These are phyloP conservation scores for Pristionchus entomophagus DNA, from an alignment of 2,888 invertebrate genomes.

Conservation along the genomic window DNA sequence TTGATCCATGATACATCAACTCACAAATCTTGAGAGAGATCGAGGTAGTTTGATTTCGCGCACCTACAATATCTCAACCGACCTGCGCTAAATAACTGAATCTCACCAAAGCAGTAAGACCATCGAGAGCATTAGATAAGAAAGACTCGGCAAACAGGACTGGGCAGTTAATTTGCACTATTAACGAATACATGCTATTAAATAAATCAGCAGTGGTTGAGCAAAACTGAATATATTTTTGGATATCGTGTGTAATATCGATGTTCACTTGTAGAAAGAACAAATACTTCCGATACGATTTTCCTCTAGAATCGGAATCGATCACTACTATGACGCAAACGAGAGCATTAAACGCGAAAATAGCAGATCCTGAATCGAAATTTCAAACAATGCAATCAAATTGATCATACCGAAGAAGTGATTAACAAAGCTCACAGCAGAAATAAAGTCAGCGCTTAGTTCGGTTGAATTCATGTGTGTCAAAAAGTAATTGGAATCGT, in stretches of 20 bases:
- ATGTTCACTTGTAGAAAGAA: not conserved
- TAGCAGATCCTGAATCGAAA: not conserved
- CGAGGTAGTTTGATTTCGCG: no score
- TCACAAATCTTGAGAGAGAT: no score
- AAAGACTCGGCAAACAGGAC: not conserved
- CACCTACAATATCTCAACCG: no score
- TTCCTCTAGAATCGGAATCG: not conserved
- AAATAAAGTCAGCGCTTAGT: not conserved
- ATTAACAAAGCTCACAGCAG: not conserved
- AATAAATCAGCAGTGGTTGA: not conserved
- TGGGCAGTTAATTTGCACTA: not conserved
- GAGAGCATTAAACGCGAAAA: not conserved
- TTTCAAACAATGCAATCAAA: not conserved
- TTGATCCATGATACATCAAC: no score
- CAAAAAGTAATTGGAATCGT: not conserved
- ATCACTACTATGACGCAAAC: not conserved
- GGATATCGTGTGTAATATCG: not conserved
- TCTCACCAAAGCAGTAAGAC: not conserved
- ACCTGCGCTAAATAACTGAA: no score
- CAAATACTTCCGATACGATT: not conserved
- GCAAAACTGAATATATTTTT: not conserved
- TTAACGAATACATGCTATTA: not conserved
- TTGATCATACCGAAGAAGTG: not conserved
- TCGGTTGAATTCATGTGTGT: not conserved
- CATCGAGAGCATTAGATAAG: not conserved